A percentile compares a stretch with the other conserved stretches of the same genome.
Evolutionary conservation across 2,113 vertebrate genomes (phyloP).

Genomic region (Tachycineta bicolor): DNA sequence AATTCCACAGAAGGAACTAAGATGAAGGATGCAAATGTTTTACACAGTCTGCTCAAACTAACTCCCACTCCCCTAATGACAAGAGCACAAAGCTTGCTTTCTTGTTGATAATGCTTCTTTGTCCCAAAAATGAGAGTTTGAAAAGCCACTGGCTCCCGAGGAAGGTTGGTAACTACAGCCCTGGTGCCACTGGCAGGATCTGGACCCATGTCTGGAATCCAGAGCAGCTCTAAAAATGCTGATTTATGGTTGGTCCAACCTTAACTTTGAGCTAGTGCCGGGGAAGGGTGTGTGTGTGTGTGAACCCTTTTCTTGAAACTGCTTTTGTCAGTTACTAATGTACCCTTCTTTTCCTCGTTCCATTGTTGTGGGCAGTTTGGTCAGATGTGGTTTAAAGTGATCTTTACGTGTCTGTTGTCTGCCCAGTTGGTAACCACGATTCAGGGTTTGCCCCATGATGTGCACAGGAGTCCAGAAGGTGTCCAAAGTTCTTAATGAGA

Average conservation of each 20-base stretch:
- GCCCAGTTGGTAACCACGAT: background rate
- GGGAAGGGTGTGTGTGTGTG: background rate
- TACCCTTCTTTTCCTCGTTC: background rate
- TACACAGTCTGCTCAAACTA: slow-evolving; percentile 47
- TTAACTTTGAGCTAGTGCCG: background rate
- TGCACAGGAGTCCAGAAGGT: background rate
- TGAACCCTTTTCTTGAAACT: background rate
- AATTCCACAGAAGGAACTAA: slow-evolving; percentile 6
- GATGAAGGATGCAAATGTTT: slow-evolving; percentile 55
- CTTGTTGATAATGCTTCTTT: background rate
- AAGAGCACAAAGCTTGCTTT: slow-evolving; percentile 12
- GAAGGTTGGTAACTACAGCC: background rate
- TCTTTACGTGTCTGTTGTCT: background rate
- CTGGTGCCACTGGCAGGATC: background rate
- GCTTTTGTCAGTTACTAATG: background rate
- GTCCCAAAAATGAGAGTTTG: background rate
- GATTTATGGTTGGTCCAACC: background rate
- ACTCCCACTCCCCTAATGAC: slow-evolving; percentile 38
- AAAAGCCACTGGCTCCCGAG: background rate
- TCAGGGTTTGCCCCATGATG: background rate
- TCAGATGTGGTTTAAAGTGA: background rate
- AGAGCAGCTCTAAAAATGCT: background rate
- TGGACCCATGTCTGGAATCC: background rate
- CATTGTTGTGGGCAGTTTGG: background rate
- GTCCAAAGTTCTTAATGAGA: background rate